Conservation (phyloP, 1,140 invertebrate genomes). For the Drosophila pandora region DNA sequence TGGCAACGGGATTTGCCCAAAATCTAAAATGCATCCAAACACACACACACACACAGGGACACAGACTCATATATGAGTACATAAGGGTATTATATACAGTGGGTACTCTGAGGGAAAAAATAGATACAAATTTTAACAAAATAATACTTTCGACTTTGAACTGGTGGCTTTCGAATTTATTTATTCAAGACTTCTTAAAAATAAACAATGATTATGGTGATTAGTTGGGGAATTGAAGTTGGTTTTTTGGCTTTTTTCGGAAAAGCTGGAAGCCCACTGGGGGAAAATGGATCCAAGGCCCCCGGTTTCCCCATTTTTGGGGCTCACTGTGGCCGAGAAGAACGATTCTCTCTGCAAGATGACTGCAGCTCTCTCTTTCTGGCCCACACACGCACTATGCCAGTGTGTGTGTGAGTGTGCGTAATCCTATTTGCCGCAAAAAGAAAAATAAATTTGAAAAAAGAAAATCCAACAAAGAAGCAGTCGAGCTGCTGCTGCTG, state of each 20-base stretch:
- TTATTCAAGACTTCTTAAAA: neutral
- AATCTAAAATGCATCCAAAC: constrained; percentile 34
- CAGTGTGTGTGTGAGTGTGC: constrained; percentile 17
- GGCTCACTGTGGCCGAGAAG: constrained; percentile 4
- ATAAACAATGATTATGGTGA: neutral
- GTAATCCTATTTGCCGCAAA: constrained; percentile 79
- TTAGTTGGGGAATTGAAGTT: neutral
- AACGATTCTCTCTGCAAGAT: constrained; percentile 28
- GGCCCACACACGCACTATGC: constrained; percentile 28
- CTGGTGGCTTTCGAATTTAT: neutral
- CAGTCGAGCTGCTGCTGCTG: constrained; percentile 47
- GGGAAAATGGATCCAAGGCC: neutral
- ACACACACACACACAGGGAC: neutral
- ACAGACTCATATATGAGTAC: neutral
- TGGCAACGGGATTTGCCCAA: constrained; percentile 42
- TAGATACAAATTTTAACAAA: neutral
- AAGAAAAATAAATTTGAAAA: constrained; percentile 50
- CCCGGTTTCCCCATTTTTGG: neutral
- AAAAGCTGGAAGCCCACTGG: neutral
- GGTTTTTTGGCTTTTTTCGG: neutral
- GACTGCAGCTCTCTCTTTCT: constrained; percentile 27
- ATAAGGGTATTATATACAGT: constrained; percentile 16
- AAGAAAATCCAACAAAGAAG: constrained; percentile 74
- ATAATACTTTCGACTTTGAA: neutral
- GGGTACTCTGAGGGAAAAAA: neutral